Evolutionary conservation across 1,140 invertebrate species (phyloP), one percentile per base, ranked within the genome.

Genomic region (Dreissena rostriformis): DNA sequence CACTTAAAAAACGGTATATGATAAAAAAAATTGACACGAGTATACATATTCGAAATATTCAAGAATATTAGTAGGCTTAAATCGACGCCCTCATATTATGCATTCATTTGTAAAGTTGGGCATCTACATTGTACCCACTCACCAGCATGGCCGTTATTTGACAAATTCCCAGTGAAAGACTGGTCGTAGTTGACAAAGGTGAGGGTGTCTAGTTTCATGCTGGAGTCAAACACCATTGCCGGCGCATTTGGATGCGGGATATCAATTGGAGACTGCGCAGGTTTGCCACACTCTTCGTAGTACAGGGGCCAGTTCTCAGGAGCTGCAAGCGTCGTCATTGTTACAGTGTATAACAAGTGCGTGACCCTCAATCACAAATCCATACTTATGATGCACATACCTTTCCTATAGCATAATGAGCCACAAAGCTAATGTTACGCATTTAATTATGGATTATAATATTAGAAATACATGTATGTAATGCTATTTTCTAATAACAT

Each of bases 121-220:
- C n/a, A 29, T 63, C 2, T 24, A 61, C 57, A 75, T 12, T 28
- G 22, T 28, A 39, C 24, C 19, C 15, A 49, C 61, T 63, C 80
- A 84, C 86, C 61, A 53, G 77, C 77, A 52, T 86, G 82, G 53
- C 86, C 86, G 61, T 84, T 86, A 39, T 86, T 86, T 11, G n/a
- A 19, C 4, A 86, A 39, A 4, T 17, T 61, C 51, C 76, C 72
- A 24, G 29, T 80, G 10, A 80, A 24, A 0, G 15, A 8, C 1
- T 75, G 61, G 22, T 85, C 70, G 52, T 81, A 86, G 57, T 84
- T 82, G 6, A 22, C 67, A 49, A 84, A 82, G 5, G 55, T 24
- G 24, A 86, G 66, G 11, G 76, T 73, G 24, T 81, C 70, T 6
- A 81, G 72, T 6, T 61, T 63, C n/a, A 81, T 29, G 19, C 24